phyloP scores from a whole-genome alignment of 1,140 invertebrate genomes.

The Ptiloglossa arizonensis region DNA sequence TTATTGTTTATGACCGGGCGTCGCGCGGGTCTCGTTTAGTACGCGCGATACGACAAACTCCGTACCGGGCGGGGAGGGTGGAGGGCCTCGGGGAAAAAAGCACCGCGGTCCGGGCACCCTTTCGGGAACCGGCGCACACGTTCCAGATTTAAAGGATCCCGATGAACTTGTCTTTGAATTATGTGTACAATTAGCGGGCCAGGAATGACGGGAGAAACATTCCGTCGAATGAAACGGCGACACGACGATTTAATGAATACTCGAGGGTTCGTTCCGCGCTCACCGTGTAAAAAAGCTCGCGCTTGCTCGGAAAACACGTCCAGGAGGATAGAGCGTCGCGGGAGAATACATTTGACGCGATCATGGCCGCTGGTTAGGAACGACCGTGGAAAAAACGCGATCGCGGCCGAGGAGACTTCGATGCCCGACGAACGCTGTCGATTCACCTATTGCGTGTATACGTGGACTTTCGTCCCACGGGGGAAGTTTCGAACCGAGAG shows the following conservation, averaged over 20 bases:
- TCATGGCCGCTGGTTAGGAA: too few species aligned
- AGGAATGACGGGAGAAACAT: not conserved
- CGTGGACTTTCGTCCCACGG: not conserved
- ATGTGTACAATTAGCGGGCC: slow-evolving; percentile 4
- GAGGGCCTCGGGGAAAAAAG: slow-evolving; percentile 15
- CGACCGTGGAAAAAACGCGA: too few species aligned
- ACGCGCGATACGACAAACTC: slow-evolving; percentile 20
- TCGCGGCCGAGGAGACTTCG: not conserved
- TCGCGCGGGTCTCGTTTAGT: not conserved
- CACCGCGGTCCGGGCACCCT: not conserved
- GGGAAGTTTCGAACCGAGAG: not conserved
- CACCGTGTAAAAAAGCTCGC: too few species aligned
- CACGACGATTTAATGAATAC: too few species aligned
- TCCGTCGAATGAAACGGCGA: not conserved
- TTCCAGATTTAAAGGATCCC: slow-evolving; percentile 16
- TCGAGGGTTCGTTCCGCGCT: too few species aligned
- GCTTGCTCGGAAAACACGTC: not conserved
- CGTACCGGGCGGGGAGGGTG: too few species aligned
- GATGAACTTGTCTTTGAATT: slow-evolving; percentile 16
- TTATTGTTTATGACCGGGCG: slow-evolving; percentile 45
- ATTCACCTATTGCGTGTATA: not conserved
- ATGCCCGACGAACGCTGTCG: not conserved
- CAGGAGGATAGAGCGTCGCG: not conserved
- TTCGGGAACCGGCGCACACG: not conserved
- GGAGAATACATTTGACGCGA: too few species aligned